A percentile compares a stretch with the other conserved stretches of the same genome.
Conservation (phyloP, 2,113 vertebrate genomes). For the Passer domesticus region DNA sequence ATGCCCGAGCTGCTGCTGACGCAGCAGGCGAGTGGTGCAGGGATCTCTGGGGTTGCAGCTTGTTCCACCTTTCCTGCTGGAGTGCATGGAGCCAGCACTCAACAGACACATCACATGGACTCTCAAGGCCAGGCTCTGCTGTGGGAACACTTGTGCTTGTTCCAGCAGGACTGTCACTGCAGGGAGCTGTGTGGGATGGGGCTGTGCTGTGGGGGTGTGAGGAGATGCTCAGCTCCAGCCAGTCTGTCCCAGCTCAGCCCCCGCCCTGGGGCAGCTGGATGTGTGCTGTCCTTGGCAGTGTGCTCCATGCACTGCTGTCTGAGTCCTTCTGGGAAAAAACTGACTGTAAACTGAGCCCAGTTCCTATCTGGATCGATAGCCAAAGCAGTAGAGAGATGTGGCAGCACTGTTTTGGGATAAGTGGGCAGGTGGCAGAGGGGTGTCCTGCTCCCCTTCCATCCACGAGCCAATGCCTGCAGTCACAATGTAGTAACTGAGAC, state of each 20-base stretch:
- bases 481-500: not conserved
- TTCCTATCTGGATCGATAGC: accelerated
- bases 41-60: not conserved
- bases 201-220: accelerated
- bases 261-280: not conserved
- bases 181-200: accelerated
- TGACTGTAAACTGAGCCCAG: not conserved
- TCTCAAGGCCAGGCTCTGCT: not conserved
- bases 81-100: not conserved
- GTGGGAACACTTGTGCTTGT: not conserved
- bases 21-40: accelerated
- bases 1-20: not conserved
- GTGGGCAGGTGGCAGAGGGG: not conserved
- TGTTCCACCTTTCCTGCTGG: not conserved
- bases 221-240: not conserved
- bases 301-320: not conserved
- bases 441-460: not conserved
- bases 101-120: not conserved
- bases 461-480: not conserved
- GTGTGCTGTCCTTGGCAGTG: not conserved
- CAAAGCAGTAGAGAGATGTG: not conserved
- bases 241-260: not conserved
- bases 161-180: not conserved
- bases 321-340: not conserved
- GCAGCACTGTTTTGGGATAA: accelerated